Conservation (phyloP, 2,113 vertebrate genomes). For the human (Homo sapiens) region GRCh38 chr2:211354501-211355000, state of each 20-base stretch:
- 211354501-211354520: background rate
- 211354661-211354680: background rate
- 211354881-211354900: background rate
- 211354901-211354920: background rate
- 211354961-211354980: background rate
- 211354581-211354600: background rate
- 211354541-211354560: background rate
- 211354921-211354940: background rate
- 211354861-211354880: background rate
- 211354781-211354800: background rate
- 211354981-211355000: background rate
- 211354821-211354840: background rate
- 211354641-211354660: background rate
- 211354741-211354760: background rate
- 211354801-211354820: background rate
- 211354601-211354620: background rate
- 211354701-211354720: background rate
- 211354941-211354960: background rate
- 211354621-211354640: background rate
- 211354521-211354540: background rate
- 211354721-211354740: background rate
- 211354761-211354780: background rate
- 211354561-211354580: background rate
- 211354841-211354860: background rate
- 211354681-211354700: slow-evolving; percentile 13